Conservation (phyloP, 2,888 invertebrate genomes). For the Ashinkailepas kermadecensis region DNA sequence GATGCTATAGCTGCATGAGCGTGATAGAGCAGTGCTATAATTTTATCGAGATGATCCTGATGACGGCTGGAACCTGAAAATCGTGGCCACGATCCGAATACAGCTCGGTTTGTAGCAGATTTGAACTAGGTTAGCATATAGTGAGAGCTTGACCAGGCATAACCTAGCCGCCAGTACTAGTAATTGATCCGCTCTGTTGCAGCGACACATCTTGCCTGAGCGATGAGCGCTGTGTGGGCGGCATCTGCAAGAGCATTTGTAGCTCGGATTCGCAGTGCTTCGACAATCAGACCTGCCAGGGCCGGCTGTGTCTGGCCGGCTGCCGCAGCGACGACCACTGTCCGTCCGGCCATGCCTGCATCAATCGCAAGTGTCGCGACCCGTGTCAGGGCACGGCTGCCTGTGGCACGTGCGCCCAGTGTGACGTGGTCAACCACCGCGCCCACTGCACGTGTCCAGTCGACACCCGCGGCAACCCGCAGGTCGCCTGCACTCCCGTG, state of each 20-base stretch:
- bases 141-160: too few relatives aligned
- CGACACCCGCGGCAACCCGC: constrained; percentile 72
- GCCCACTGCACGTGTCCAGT: constrained; percentile 77
- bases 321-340: constrained; percentile 78
- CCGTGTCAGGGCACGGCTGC: constrained; percentile 65
- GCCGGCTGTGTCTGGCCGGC: constrained; percentile 74
- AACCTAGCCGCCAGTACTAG: constrained; percentile 1
- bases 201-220: constrained; percentile 73
- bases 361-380: constrained; percentile 74
- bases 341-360: constrained; percentile 63
- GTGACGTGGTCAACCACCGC: constrained; percentile 67
- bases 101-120: too few relatives aligned
- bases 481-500: constrained; percentile 65
- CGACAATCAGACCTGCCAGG: constrained; percentile 75
- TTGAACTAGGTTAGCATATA: too few relatives aligned
- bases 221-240: constrained; percentile 76
- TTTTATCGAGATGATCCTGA: too few relatives aligned
- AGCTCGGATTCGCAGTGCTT: constrained; percentile 67
- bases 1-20: too few relatives aligned
- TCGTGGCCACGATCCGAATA: too few relatives aligned
- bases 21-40: too few relatives aligned
- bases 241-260: constrained; percentile 74
- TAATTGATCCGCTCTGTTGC: constrained; percentile 28
- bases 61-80: too few relatives aligned
- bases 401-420: constrained; percentile 77